phyloP scores from a whole-genome alignment of 2,888 invertebrate species.

The Nomada ferruginata region DNA sequence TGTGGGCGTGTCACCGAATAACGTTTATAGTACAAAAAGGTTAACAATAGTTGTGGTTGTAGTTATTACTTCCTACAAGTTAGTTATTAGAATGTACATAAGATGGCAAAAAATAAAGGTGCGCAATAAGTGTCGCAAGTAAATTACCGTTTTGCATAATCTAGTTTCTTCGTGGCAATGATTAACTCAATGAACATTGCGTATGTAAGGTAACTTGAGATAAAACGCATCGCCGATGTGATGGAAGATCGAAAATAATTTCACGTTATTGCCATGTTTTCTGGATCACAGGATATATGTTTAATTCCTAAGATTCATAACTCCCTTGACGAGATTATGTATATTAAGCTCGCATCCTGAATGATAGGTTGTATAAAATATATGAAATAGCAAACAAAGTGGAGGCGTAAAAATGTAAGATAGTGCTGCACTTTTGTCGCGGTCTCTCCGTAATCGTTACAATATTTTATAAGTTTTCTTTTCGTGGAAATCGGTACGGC shows the following conservation, averaged over 20 bases:
- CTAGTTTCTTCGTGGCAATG: background rate
- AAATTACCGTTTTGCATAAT: background rate
- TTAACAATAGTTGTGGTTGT: constrained; percentile 43
- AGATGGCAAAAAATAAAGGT: constrained; percentile 39
- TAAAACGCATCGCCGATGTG: constrained; percentile 6
- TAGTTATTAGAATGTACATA: constrained; percentile 26
- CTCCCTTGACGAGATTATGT: constrained; percentile 24
- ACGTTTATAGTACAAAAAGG: constrained; percentile 46
- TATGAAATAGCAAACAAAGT: constrained; percentile 25
- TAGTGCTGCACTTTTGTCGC: constrained; percentile 18
- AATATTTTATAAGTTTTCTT: constrained; percentile 32
- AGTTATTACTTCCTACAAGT: constrained; percentile 16
- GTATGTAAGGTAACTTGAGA: constrained; percentile 2
- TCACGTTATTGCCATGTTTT: constrained; percentile 27
- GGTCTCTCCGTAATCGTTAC: constrained; percentile 5
- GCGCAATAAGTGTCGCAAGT: constrained; percentile 25
- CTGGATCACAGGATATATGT: constrained; percentile 15
- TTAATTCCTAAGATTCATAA: background rate
- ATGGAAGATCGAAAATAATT: constrained; percentile 25
- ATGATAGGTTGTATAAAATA: constrained; percentile 44
- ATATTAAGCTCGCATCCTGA: constrained; percentile 20
- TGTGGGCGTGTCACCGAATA: constrained; percentile 28
- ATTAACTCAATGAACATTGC: constrained; percentile 15
- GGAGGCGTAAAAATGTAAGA: constrained; percentile 50
- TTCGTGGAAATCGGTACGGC: constrained; percentile 7